A percentile compares a stretch with the other conserved stretches of the same genome.
phyloP scores from a whole-genome alignment of 2,888 invertebrate species.

The Zhuqinia jingwanae region DNA sequence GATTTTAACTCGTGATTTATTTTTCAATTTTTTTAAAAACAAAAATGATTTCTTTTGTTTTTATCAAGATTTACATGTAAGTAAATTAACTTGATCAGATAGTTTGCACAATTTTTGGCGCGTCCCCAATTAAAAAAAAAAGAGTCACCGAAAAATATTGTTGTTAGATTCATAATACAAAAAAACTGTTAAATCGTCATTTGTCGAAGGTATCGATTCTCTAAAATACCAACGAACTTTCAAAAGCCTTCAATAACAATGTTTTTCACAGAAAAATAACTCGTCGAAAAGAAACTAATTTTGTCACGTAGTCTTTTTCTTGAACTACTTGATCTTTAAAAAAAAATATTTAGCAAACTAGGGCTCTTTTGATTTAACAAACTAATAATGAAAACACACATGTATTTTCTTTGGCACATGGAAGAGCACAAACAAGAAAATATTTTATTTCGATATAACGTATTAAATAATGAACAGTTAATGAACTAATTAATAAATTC shows the following conservation, averaged over 20 bases:
- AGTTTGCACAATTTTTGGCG: neutral
- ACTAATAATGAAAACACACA: too few species aligned
- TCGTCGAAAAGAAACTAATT: too few species aligned
- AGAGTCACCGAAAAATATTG: neutral
- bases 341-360: too few species aligned
- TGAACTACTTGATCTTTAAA: neutral
- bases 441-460: too few species aligned
- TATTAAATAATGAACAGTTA: too few species aligned
- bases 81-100: neutral
- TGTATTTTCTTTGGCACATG: too few species aligned
- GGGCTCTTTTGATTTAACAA: too few species aligned
- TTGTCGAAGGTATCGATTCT: constrained; percentile 41
- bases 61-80: too few species aligned
- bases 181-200: neutral
- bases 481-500: too few species aligned
- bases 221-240: constrained; percentile 59
- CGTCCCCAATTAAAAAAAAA: neutral
- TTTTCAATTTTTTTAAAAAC: neutral
- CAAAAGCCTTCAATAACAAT: constrained; percentile 54
- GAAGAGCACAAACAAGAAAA: too few species aligned
- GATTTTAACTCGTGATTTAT: constrained; percentile 76
- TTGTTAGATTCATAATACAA: neutral
- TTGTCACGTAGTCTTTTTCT: constrained; percentile 10
- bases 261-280: constrained; percentile 26
- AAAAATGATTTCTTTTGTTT: too few species aligned